Percentiles rank a stretch among this genome's conserved stretches.
phyloP scores from a whole-genome alignment of 2,797 vertebrate genomes.

The Petrocephalus sullivani region DNA sequence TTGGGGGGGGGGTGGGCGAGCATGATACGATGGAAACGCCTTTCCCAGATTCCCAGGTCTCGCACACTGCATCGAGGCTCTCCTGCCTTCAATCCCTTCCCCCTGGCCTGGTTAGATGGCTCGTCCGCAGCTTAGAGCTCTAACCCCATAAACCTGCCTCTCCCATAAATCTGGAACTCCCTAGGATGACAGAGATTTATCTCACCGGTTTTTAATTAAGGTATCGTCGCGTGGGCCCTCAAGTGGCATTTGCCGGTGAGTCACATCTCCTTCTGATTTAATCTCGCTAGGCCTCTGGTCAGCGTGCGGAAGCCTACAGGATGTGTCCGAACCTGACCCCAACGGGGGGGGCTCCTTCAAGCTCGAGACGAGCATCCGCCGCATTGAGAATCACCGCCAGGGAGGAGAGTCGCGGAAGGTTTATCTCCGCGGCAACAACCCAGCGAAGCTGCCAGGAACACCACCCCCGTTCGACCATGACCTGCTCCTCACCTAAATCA shows the following conservation, averaged over 20 bases:
- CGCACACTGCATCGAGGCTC: not conserved
- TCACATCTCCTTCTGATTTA: constrained; percentile 24
- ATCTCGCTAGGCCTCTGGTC: not conserved
- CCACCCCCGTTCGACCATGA: not conserved
- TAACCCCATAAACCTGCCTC: not conserved
- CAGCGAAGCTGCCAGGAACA: not conserved
- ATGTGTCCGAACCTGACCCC: not conserved
- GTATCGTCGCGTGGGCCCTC: not conserved
- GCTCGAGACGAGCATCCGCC: not conserved
- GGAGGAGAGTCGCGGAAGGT: not conserved
- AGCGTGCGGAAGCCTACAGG: not conserved
- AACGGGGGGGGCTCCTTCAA: not conserved
- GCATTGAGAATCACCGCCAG: not conserved
- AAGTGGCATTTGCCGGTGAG: constrained; percentile 10
- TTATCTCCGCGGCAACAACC: not conserved
- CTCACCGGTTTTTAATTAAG: not conserved
- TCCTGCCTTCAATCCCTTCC: not conserved
- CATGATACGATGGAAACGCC: not conserved
- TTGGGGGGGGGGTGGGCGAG: not conserved
- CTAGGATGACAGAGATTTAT: not conserved
- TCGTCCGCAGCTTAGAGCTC: not conserved
- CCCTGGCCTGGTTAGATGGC: not conserved
- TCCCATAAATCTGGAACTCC: not conserved
- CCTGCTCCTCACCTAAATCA: not conserved
- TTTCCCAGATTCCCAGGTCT: not conserved